Conservation (phyloP, 2,888 invertebrate species). For the Blastobasis adustella region DNA sequence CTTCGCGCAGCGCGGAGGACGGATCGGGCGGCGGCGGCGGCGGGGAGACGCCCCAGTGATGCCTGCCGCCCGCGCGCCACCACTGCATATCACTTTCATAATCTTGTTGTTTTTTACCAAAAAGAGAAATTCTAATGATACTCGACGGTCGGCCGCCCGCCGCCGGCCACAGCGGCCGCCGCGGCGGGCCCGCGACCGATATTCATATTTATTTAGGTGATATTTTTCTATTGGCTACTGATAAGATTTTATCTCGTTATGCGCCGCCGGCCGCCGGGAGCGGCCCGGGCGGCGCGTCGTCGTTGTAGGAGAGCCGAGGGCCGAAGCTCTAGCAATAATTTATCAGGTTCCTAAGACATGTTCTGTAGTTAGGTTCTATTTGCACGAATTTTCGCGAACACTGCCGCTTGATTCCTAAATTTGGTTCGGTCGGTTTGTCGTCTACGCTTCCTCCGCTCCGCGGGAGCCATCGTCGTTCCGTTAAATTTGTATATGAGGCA, state of each 20-base stretch:
- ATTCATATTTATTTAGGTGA: constrained; percentile 73
- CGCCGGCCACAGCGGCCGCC: constrained; percentile 18
- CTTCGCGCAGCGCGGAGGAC: constrained; percentile 9
- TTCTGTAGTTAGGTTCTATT: constrained; percentile 72
- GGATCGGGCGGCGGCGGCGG: constrained; percentile 24
- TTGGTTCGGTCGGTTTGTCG: constrained; percentile 48
- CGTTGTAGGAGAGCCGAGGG: constrained; percentile 42
- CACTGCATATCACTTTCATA: constrained; percentile 59
- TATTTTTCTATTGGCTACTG: constrained; percentile 75
- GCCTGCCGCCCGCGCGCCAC: constrained; percentile 20
- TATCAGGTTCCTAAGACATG: constrained; percentile 74
- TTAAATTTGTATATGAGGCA: constrained; percentile 69
- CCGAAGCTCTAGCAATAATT: constrained; percentile 72
- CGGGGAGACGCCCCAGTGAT: constrained; percentile 47
- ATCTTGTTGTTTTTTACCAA: constrained; percentile 67
- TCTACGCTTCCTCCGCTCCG: constrained; percentile 58
- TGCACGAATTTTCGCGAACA: constrained; percentile 72
- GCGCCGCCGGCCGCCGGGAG: constrained; percentile 47
- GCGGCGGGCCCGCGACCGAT: constrained; percentile 40
- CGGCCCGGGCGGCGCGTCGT: constrained; percentile 36
- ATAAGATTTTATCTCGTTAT: constrained; percentile 69
- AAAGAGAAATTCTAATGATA: constrained; percentile 44
- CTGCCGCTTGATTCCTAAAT: constrained; percentile 69
- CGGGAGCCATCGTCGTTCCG: constrained; percentile 60
- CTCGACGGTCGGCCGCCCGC: constrained; percentile 25